These are phyloP conservation scores for Platyura marginata DNA, from an alignment of 1,140 invertebrate species.

Conservation along the genomic window DNA sequence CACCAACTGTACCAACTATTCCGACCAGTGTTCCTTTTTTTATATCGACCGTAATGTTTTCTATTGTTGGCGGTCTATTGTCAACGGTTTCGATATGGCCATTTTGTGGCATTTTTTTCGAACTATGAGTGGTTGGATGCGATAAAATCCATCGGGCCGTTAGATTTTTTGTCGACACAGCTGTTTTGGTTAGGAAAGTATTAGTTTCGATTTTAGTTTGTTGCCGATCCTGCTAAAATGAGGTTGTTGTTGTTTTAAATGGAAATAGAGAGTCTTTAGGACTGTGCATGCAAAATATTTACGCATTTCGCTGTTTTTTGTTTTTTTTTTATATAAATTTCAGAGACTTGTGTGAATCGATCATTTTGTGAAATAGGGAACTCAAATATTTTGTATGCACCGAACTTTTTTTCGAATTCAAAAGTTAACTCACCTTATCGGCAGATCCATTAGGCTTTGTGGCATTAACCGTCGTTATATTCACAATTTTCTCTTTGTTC, in stretches of 20 bases:
- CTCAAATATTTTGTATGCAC: background rate
- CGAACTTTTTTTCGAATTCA: background rate
- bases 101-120: background rate
- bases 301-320: background rate
- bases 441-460: background rate
- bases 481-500: conserved; percentile 27
- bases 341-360: background rate
- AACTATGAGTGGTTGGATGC: background rate
- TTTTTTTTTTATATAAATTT: background rate
- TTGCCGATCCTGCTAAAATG: too few relatives aligned
- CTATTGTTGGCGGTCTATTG: background rate
- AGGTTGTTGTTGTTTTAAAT: too few relatives aligned
- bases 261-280: too few relatives aligned
- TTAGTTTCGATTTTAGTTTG: background rate
- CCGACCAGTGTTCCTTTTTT: conserved; percentile 32
- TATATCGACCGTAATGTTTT: conserved; percentile 29
- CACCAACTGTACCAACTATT: conserved; percentile 37
- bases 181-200: background rate
- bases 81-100: background rate
- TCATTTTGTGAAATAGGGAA: too few relatives aligned
- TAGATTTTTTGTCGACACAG: background rate
- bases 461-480: background rate
- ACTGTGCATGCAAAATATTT: background rate
- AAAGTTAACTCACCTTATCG: background rate
- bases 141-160: background rate